Conservation (phyloP, 2,888 invertebrate species). For the Protophormia terraenovae region DNA sequence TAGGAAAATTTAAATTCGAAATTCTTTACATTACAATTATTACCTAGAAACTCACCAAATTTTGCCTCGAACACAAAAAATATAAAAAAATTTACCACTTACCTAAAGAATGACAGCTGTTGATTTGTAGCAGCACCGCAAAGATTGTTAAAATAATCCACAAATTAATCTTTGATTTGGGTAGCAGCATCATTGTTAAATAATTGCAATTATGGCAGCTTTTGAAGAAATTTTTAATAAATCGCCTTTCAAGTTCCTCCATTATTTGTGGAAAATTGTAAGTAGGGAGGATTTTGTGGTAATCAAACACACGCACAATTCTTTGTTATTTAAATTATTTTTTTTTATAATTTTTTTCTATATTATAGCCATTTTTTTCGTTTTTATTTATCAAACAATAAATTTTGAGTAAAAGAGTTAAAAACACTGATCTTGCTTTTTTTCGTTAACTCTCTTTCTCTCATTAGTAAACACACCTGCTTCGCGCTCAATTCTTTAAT, state of each 20-base stretch:
- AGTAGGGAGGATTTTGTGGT: background rate
- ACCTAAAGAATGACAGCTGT: constrained; percentile 63
- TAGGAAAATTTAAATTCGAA: background rate
- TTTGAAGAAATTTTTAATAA: background rate
- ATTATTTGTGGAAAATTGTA: constrained; percentile 12
- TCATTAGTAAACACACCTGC: constrained; percentile 57
- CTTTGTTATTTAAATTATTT: background rate
- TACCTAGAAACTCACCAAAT: background rate
- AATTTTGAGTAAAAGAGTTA: constrained; percentile 40
- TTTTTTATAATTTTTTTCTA: background rate
- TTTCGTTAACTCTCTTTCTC: constrained; percentile 11
- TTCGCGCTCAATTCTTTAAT: constrained; percentile 37
- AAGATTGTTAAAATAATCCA: constrained; percentile 65
- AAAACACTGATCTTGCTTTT: constrained; percentile 14
- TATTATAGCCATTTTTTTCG: background rate
- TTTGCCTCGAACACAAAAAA: background rate
- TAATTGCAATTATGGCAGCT: constrained; percentile 1
- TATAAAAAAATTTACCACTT: background rate
- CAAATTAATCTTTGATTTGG: constrained; percentile 60
- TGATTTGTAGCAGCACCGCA: constrained; percentile 42
- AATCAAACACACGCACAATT: constrained; percentile 24
- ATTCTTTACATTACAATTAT: background rate
- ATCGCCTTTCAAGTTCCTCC: constrained; percentile 57
- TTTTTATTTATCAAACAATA: constrained; percentile 20
- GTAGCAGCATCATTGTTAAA: constrained; percentile 19